These are phyloP conservation scores for Denticeps clupeoides DNA, from an alignment of 2,797 vertebrate genomes.

Conservation along the genomic window DNA sequence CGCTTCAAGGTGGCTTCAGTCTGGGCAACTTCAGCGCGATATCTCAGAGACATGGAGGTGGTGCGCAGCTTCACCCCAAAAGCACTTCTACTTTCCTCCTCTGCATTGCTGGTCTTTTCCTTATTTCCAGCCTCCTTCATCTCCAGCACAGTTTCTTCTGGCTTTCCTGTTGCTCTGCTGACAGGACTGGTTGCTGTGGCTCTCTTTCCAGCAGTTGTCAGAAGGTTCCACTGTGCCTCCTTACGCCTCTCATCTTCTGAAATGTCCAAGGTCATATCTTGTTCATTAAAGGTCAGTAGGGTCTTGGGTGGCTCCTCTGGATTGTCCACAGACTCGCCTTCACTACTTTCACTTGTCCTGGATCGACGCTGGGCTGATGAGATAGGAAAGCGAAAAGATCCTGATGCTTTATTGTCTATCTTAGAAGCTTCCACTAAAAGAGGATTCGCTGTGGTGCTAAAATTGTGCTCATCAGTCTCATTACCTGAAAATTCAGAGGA, in stretches of 20 bases:
- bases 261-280: too few species aligned
- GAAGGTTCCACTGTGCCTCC: slow-evolving; percentile 20
- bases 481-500: not conserved
- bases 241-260: slow-evolving; percentile 19
- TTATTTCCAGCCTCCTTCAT: not conserved
- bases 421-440: too few species aligned
- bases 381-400: slow-evolving; percentile 51
- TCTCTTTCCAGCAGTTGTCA: slow-evolving; percentile 13
- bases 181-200: slow-evolving; percentile 13
- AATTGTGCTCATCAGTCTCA: slow-evolving; percentile 12
- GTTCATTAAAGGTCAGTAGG: too few species aligned
- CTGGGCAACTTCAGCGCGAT: slow-evolving; percentile 38
- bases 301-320: too few species aligned
- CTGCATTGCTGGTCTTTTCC: slow-evolving; percentile 7
- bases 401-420: too few species aligned
- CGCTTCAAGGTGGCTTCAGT: slow-evolving; percentile 54
- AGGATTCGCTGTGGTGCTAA: not conserved
- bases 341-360: slow-evolving; percentile 28
- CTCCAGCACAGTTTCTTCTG: not conserved
- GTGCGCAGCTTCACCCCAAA: slow-evolving; percentile 72
- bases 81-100: slow-evolving; percentile 43
- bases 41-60: slow-evolving; percentile 64
- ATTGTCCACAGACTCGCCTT: slow-evolving; percentile 8
- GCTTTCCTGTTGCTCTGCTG: slow-evolving; percentile 17
- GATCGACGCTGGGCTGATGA: slow-evolving; percentile 55